Base-by-base conservation (phyloP, 2,888 invertebrate species). In the Marasmarcha lunaedactyla region DNA sequence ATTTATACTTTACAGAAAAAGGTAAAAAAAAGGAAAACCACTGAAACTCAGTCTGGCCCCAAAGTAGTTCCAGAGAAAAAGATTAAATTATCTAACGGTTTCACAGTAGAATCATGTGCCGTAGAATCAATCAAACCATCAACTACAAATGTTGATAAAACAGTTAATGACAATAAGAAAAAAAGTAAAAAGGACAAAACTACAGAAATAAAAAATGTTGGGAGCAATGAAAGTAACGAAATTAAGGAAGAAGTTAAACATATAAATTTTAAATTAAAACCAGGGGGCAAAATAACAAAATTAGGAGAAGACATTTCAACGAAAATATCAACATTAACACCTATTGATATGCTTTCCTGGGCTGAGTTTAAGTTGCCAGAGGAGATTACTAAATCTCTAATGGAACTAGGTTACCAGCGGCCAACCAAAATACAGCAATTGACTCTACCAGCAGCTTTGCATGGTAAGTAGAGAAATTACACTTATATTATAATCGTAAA, bases 391-490 rank as follows among this genome's bases (percentile, higher is more conserved):
- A 86, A 85, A 54, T 92, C 94, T 1, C 65, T 98, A 0, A 81
- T 87, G 10, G 92, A 93, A 43, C 84, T 90, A 49, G 89, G 90
- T 0, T 97, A 96, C 65, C 79, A 79, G 33, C 78, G 87, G 14
- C 98, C 99, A 0, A 98, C 98, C 0, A 87, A 89, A 52, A 98
- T 99, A 57, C 98, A 99, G 68, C 81, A 87, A 13, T 60, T 91
- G 43, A 88, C 91, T 0, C 73, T 97, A 33, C 93, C 95, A 0
- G 87, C 94, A 36, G 95, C 97, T 26, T 90, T 97, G 54, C 86
- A 91, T 60, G 97, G 95, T 86, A 66, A 39, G 47, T 12, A 9
- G 9, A 27, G 5, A 36, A n/a, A n/a, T n/a, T n/a, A n/a, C n/a
- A n/a, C n/a, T n/a, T n/a, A n/a, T n/a, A n/a, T n/a, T n/a, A n/a